Evolutionary conservation across 2,797 vertebrate genomes (phyloP), one percentile per base, ranked within the genome.

Genomic region (Poecilia picta): DNA sequence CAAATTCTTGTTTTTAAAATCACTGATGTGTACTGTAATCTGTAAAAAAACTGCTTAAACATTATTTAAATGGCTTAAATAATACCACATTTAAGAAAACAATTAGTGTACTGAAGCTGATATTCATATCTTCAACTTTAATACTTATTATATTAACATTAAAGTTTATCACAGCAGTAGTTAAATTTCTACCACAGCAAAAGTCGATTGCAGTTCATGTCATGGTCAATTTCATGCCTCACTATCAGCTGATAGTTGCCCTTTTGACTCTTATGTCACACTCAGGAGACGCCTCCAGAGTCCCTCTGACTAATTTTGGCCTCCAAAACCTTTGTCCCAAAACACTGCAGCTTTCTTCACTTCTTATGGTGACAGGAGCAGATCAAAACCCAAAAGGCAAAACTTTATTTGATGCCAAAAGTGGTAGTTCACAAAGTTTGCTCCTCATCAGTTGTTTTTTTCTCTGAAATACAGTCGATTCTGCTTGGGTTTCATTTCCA

Each of bases 281-380:
- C 81, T 77, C 75, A 70, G 86, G 74, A 80, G 80, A 74, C 78
- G n/a, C 74, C 81, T 88, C 10, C 70, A 78, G 76, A 84, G 72
- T 46, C 79, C 47, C 76, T 76, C 49, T 0, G 20, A 39, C 82
- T 88, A 91, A 87, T 91, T 90, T 79, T 89, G 83, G 75, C 77
- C 70, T 59, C 33, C n/a, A 18, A 70, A 64, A 73, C 72, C 81
- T 28, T 62, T 70, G 83, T 72, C 46, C 72, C 81, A 76, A 81
- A 49, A 57, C 41, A 36, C 62, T 12, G 0, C 71, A 76, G 59
- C 11, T 4, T 80, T 76, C 72, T 15, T 28, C 55, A 46, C 36
- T 31, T 47, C 47, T 15, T 18, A 28, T 59, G 51, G 43, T 18
- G 31, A 33, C 20, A 18, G n/a, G 72, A 8, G 39, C 8, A 41